Percentiles rank a stretch among this genome's conserved stretches.
These are phyloP conservation scores for Pollenia amentaria DNA, from an alignment of 2,888 invertebrate species.

Conservation along the genomic window DNA sequence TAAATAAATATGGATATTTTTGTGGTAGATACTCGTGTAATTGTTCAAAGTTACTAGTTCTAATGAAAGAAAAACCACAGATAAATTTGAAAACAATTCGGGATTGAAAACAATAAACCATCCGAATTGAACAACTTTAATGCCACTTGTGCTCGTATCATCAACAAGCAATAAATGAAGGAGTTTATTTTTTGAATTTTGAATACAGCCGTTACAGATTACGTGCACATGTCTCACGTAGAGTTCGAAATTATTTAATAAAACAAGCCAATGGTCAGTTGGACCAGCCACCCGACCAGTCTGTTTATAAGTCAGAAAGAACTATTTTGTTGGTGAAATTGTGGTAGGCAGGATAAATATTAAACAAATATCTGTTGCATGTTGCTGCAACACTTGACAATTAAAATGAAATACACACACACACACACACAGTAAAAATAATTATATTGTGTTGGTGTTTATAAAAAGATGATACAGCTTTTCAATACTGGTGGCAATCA, in stretches of 20 bases:
- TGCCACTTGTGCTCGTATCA: constrained; percentile 44
- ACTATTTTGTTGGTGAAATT: constrained; percentile 28
- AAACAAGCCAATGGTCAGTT: constrained; percentile 28
- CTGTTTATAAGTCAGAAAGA: constrained; percentile 32
- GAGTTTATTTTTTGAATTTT: constrained; percentile 59
- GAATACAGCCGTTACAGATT: constrained; percentile 70
- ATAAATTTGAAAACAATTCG: constrained; percentile 66
- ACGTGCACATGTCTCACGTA: constrained; percentile 65
- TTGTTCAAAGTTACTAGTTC: constrained; percentile 55
- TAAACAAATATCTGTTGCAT: constrained; percentile 75
- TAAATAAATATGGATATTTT: constrained; percentile 44
- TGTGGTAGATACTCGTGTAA: constrained; percentile 49
- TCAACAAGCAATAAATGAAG: constrained; percentile 51
- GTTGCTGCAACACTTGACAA: constrained; percentile 72
- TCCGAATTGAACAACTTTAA: constrained; percentile 24
- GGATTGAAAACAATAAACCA: constrained; percentile 36
- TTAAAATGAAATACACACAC: constrained; percentile 56
- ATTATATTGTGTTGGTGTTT: constrained; percentile 29
- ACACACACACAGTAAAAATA: too few species aligned
- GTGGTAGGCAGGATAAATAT: constrained; percentile 63
- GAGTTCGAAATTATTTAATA: constrained; percentile 28
- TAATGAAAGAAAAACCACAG: constrained; percentile 50
- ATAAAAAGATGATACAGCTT: constrained; percentile 67
- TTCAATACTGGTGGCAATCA: constrained; percentile 65
- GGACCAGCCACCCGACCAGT: constrained; percentile 18